Percentiles rank a stretch among this genome's conserved stretches.
Conservation (phyloP, 1,140 invertebrate genomes). For the Drosophila kanapiae region DNA sequence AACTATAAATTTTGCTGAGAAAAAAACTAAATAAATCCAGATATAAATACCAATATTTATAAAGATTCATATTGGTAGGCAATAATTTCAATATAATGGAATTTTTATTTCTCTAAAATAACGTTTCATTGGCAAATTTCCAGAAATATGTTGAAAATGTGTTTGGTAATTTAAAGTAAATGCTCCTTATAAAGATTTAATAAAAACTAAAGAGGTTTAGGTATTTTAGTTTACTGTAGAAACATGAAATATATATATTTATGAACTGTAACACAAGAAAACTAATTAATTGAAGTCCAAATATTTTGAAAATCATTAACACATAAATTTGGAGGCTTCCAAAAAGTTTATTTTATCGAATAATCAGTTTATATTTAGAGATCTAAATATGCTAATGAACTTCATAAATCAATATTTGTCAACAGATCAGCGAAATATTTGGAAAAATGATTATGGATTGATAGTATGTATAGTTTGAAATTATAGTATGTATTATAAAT, state of each 20-base stretch:
- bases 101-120: background rate
- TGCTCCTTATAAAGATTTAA: background rate
- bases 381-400: background rate
- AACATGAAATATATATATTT: too few relatives aligned
- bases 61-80: background rate
- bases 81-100: conserved; percentile 2
- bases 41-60: background rate
- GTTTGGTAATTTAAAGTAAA: background rate
- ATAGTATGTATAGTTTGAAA: too few relatives aligned
- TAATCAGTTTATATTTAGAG: background rate
- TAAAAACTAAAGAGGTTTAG: background rate
- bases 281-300: background rate
- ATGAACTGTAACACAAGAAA: background rate
- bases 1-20: background rate
- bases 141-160: background rate
- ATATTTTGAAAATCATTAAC: background rate
- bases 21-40: background rate
- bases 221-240: background rate
- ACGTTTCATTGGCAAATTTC: conserved; percentile 1
- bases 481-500: background rate
- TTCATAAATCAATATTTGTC: background rate
- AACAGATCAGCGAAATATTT: background rate
- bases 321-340: background rate
- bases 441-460: background rate
- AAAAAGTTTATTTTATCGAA: background rate